These are phyloP conservation scores for Bhutanitis thaidina DNA, from an alignment of 2,888 invertebrate species.

Conservation along the genomic window DNA sequence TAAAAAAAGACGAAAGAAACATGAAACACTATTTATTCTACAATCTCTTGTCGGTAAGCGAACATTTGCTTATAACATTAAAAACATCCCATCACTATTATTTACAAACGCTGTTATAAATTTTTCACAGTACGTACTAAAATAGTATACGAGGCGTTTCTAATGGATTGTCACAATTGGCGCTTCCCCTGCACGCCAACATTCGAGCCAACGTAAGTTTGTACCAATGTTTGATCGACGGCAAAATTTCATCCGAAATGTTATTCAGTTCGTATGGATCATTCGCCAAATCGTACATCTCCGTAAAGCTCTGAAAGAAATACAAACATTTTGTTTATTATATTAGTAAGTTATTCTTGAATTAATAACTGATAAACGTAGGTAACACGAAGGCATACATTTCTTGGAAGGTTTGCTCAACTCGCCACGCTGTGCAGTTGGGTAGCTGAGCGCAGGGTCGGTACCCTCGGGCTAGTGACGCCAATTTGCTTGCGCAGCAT, in stretches of 20 bases:
- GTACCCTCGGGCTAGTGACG: too few species aligned
- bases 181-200: constrained; percentile 64
- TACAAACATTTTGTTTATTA: neutral
- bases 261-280: constrained; percentile 89
- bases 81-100: neutral
- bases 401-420: too few species aligned
- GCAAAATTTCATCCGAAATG: constrained; percentile 68
- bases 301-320: constrained; percentile 82
- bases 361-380: too few species aligned
- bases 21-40: neutral
- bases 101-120: too few species aligned
- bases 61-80: neutral
- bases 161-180: constrained; percentile 43
- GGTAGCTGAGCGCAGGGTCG: too few species aligned
- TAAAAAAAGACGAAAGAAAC: neutral
- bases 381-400: too few species aligned
- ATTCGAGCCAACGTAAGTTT: constrained; percentile 68
- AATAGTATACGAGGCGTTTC: constrained; percentile 22
- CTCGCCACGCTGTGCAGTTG: too few species aligned
- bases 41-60: neutral
- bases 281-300: constrained; percentile 85
- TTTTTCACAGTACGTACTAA: neutral
- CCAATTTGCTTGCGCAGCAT: too few species aligned
- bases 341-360: too few species aligned
- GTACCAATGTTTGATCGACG: constrained; percentile 76